Evolutionary conservation across 2,888 invertebrate genomes (phyloP), one percentile per base, ranked within the genome.

Genomic region (Dicycla oo): DNA sequence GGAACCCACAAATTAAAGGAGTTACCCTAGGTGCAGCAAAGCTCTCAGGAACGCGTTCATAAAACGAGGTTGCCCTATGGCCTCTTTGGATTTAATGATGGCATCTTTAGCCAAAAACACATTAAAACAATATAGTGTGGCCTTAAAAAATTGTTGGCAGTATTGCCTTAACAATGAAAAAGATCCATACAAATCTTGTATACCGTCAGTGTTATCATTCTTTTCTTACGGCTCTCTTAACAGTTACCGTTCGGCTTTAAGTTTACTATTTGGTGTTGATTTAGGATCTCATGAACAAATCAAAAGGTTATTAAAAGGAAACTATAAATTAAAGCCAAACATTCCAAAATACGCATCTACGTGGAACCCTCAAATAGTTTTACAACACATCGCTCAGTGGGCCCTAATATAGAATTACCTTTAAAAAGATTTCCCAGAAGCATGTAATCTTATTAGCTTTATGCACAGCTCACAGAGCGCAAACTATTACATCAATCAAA

Each of bases 311-410:
- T 30, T 30, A 30, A 30, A 30, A 30, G 30, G 30, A 30, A 30
- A 2, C 30, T 30, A 30, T 30, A 30, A 30, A 30, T 30, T 30
- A 30, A 30, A 4, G 30, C 30, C 4, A 30, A 30, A 30, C 30
- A 30, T 30, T 4, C 30, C 30, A 30, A 30, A 30, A 18, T n/a
- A n/a, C n/a, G n/a, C n/a, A n/a, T n/a, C n/a, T n/a, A n/a, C n/a
- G n/a, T 54, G 54, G 54, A 54, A 30, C 18, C 54, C 53, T 53
- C 30, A 30, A 54, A 54, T 54, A 30, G 54, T 54, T 54, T 30
- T 54, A 30, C 30, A 54, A 30, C 20, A 54, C 54, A 54, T 54
- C 20, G 30, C 54, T 54, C 54, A 54, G 30, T 51, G 23, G 23
- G 51, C 47, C 20, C 20, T 47, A 47, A 47, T 53, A 53, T 13